These are phyloP conservation scores for Diuraphis noxia DNA, from an alignment of 1,140 invertebrate species.

Conservation along the genomic window DNA sequence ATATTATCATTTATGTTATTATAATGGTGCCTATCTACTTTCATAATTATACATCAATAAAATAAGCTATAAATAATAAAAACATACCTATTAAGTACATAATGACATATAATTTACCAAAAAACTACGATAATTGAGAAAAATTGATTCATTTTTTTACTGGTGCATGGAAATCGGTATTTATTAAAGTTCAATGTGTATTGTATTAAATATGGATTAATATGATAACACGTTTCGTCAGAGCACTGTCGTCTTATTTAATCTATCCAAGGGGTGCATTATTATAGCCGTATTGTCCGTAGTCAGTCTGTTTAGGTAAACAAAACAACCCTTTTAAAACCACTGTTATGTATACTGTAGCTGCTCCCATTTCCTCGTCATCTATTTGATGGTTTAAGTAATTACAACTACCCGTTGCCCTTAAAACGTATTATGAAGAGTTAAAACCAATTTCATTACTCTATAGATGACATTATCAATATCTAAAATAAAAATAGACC, in stretches of 20 bases:
- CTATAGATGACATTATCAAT: conserved; percentile 26
- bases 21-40: neutral
- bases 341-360: neutral
- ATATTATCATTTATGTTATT: neutral
- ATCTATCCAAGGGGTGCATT: neutral
- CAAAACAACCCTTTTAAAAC: conserved; percentile 49
- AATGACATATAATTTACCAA: no score
- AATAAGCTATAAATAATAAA: neutral
- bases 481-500: conserved; percentile 17
- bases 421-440: conserved; percentile 36
- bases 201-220: conserved; percentile 8
- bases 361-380: neutral
- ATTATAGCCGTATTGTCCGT: neutral
- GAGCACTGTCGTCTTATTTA: neutral
- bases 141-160: neutral
- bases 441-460: conserved; percentile 33
- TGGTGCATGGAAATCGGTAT: neutral
- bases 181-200: neutral
- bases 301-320: conserved; percentile 34
- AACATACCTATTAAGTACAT: neutral
- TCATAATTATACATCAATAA: neutral
- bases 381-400: conserved; percentile 45
- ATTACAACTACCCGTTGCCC: conserved; percentile 35
- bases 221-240: neutral
- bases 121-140: no score